Evolutionary conservation across 2,888 invertebrate species (phyloP), one percentile per base, ranked within the genome.

Genomic region (Temnothorax ravouxi): DNA sequence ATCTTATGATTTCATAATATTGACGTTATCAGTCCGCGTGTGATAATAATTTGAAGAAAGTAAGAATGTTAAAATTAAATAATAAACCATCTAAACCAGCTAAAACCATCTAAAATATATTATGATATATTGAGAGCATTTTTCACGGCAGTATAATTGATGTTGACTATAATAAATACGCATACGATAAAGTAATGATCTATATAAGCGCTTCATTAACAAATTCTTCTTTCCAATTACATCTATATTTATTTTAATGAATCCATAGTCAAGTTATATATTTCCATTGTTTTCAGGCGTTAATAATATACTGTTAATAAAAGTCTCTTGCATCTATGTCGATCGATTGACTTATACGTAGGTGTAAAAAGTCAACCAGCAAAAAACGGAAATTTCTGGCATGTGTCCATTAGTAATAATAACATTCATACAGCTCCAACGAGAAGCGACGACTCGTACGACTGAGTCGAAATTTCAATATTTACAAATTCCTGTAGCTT

Each of bases 401-500:
- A 66, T 47, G 34, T 47, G 34, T 8, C 13, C 18, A 25, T 21
- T 41, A 41, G 13, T 56, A 21, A 79, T 79, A 67, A 67, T 59
- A 47, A 69, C 21, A 69, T 6, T 59, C 44, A 69, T 38, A 47
- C 71, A 50, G 1, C 50, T 61, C 44, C 38, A 25, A 69, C 69
- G 69, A 79, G 56, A 69, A 79, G 71, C 66, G 59, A 4, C 15
- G 66, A 74, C 9, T 64, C 25, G 5, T 62, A 47, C 25, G 62
- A 64, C 44, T 34, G 71, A 84, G 83, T 72, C 69, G 54, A 11
- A 34, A 11, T 77, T 81, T 76, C 38, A 76, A 62, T 88, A 88
- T 88, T 88, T 87, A 88, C 88, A 88, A 59, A 59, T 59, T 71
- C 59, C 18, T 38, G 66, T 47, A 54, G 44, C 44, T 67, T 77